These are phyloP conservation scores for Myotis findleyi DNA, from an alignment of 2,797 vertebrate species.

Conservation along the genomic window DNA sequence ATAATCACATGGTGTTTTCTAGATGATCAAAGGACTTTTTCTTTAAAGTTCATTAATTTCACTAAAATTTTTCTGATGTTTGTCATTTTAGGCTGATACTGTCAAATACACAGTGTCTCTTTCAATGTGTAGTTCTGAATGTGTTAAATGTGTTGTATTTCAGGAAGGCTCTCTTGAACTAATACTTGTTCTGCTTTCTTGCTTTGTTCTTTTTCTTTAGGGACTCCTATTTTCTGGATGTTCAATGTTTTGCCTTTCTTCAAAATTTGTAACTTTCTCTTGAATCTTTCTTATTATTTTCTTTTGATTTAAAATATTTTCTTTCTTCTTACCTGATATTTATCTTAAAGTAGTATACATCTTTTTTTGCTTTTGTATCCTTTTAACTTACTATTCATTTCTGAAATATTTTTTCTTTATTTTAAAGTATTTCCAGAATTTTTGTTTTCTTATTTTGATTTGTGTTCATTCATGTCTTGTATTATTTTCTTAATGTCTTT, in stretches of 20 bases:
- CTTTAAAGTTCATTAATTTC: constrained; percentile 17
- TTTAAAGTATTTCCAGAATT: neutral
- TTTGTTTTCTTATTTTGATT: neutral
- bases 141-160: neutral
- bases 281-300: neutral
- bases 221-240: neutral
- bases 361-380: neutral
- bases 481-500: neutral
- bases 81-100: neutral
- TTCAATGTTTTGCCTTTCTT: neutral
- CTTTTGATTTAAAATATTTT: neutral
- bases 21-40: neutral
- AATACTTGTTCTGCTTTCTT: neutral
- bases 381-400: constrained; percentile 32
- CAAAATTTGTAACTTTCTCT: neutral
- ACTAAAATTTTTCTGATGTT: neutral
- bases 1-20: neutral
- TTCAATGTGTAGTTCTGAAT: neutral
- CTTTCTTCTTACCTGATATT: neutral
- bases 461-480: neutral
- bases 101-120: neutral
- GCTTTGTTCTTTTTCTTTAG: neutral
- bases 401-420: neutral
- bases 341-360: neutral
- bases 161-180: neutral